Conservation (phyloP, 2,797 vertebrate species). For the Melanitta fusca region DNA sequence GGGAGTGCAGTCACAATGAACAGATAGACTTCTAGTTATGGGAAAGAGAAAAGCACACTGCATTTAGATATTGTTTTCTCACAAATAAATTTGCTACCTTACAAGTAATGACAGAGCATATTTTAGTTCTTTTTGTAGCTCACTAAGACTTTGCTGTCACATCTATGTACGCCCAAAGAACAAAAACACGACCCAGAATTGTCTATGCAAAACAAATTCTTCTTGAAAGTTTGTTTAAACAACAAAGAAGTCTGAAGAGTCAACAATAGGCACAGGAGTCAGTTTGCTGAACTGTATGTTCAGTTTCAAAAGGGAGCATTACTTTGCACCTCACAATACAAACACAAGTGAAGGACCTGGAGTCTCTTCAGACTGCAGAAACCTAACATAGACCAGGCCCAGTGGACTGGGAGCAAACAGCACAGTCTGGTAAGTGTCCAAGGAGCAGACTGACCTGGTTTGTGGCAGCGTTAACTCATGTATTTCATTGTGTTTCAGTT, state of each 20-base stretch:
- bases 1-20: not conserved
- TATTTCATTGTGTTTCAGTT: not conserved
- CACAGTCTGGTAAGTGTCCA: not conserved
- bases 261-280: not conserved
- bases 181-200: not conserved
- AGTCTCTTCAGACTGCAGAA: conserved; percentile 1
- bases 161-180: not conserved
- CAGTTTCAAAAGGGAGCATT: not conserved
- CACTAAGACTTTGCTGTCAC: not conserved
- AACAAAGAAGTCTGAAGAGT: not conserved
- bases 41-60: not conserved
- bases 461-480: not conserved
- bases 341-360: not conserved
- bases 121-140: not conserved
- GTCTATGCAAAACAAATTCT: not conserved
- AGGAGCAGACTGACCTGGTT: conserved; percentile 32
- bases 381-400: not conserved
- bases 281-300: not conserved
- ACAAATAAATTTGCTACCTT: not conserved
- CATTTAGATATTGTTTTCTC: not conserved
- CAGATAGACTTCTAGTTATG: not conserved
- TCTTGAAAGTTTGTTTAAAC: not conserved
- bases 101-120: not conserved
- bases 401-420: not conserved
- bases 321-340: not conserved